These are phyloP conservation scores for Allacma fusca DNA, from an alignment of 2,888 invertebrate genomes.

Conservation along the genomic window DNA sequence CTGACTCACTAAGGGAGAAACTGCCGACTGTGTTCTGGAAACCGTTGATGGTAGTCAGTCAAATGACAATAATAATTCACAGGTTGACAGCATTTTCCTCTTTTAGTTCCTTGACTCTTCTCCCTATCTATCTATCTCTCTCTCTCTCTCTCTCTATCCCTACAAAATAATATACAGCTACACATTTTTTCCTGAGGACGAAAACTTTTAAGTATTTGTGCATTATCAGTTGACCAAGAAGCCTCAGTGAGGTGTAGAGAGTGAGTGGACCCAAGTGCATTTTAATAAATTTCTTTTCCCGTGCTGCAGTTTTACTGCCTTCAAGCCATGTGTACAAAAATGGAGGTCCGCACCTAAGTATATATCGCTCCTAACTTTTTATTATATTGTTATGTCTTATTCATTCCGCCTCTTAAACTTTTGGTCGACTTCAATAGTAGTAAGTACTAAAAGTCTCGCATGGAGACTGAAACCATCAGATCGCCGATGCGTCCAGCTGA, in stretches of 20 bases:
- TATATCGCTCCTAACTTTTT: slow-evolving; percentile 17
- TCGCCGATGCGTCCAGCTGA: slow-evolving; percentile 33
- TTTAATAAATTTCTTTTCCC: slow-evolving; percentile 19
- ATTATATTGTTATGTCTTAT: slow-evolving; percentile 19
- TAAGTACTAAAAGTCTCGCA: neutral
- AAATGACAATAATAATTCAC: slow-evolving; percentile 12
- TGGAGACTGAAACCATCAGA: slow-evolving; percentile 30
- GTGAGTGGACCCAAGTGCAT: slow-evolving; percentile 10
- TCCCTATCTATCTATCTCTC: slow-evolving; percentile 8
- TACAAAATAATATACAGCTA: no score
- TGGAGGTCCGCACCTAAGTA: slow-evolving; percentile 16
- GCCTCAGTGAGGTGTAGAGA: neutral
- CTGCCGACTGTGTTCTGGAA: slow-evolving; percentile 3
- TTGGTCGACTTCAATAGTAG: slow-evolving; percentile 1
- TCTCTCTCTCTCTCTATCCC: neutral
- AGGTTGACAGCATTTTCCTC: slow-evolving; percentile 18
- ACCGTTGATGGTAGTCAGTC: neutral
- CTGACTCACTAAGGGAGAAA: neutral
- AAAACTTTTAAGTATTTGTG: neutral
- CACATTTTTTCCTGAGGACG: slow-evolving; percentile 8
- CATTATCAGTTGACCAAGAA: slow-evolving; percentile 18
- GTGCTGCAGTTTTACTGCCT: slow-evolving; percentile 10
- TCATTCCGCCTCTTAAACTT: slow-evolving; percentile 7
- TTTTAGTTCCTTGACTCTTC: slow-evolving; percentile 19
- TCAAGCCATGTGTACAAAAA: slow-evolving; percentile 13